These are phyloP conservation scores for Axis porcinus DNA, from an alignment of 2,113 vertebrate species.

Conservation along the genomic window DNA sequence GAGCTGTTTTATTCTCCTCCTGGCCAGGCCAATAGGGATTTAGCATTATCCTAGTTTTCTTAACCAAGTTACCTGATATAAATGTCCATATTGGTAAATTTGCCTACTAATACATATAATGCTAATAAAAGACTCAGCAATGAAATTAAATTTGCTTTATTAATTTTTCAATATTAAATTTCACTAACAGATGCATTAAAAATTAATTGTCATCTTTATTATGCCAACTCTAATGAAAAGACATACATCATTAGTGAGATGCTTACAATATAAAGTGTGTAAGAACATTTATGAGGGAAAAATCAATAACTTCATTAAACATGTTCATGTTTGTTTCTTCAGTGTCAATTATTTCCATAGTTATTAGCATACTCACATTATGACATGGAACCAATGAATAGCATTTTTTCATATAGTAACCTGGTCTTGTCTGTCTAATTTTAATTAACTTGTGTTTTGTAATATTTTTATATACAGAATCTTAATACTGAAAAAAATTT, in stretches of 20 bases:
- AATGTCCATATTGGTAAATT: constrained; percentile 48
- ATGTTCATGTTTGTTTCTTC: constrained; percentile 56
- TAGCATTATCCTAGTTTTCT: background rate
- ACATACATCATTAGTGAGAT: constrained; percentile 68
- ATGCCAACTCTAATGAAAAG: constrained; percentile 67
- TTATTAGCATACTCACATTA: constrained; percentile 51
- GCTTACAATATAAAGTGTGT: constrained; percentile 36
- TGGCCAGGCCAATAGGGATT: background rate
- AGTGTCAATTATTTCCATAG: constrained; percentile 45
- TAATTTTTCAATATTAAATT: constrained; percentile 73
- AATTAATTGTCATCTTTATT: constrained; percentile 71
- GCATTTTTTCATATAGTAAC: background rate
- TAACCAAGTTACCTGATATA: background rate
- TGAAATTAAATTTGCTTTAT: constrained; percentile 69
- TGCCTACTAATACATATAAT: constrained; percentile 52
- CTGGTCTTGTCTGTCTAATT: background rate
- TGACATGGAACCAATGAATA: constrained; percentile 1
- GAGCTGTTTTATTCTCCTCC: background rate
- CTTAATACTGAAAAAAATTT: constrained; percentile 31
- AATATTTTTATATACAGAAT: constrained; percentile 1
- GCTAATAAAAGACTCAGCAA: constrained; percentile 60
- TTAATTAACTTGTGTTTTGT: constrained; percentile 23
- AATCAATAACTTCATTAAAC: constrained; percentile 62
- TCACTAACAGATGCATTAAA: constrained; percentile 70
- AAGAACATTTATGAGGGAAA: constrained; percentile 59